Conservation (phyloP, 2,113 vertebrate genomes). For the Coptodon bakossiorum region DNA sequence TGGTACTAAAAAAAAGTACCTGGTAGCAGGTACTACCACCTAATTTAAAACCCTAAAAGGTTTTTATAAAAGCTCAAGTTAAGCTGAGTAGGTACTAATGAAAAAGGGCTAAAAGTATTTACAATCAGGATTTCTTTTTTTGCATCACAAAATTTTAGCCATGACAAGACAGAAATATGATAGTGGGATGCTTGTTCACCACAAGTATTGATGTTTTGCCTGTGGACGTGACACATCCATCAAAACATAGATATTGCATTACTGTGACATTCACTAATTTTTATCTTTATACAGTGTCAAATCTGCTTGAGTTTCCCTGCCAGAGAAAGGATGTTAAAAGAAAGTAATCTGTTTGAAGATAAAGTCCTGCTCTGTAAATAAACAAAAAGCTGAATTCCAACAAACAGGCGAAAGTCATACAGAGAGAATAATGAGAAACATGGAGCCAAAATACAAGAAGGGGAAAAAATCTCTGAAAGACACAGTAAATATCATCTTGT, state of each 20-base stretch:
- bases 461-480: not conserved
- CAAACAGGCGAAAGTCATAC: not conserved
- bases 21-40: not conserved
- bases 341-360: not conserved
- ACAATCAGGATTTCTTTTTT: not conserved
- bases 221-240: not conserved
- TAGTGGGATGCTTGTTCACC: not conserved
- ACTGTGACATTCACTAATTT: not conserved
- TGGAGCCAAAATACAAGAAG: not conserved
- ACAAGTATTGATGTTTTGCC: rapidly evolving
- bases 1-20: not conserved
- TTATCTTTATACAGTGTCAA: not conserved
- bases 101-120: not conserved
- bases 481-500: not conserved
- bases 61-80: not conserved
- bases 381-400: not conserved
- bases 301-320: not conserved
- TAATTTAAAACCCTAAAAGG: not conserved
- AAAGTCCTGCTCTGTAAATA: not conserved
- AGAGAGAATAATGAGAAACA: not conserved
- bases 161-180: not conserved
- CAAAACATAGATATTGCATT: not conserved
- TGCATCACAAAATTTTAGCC: not conserved
- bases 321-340: not conserved
- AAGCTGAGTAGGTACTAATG: not conserved